phyloP scores from a whole-genome alignment of 2,113 vertebrate genomes.

The Vicugna pacos region DNA sequence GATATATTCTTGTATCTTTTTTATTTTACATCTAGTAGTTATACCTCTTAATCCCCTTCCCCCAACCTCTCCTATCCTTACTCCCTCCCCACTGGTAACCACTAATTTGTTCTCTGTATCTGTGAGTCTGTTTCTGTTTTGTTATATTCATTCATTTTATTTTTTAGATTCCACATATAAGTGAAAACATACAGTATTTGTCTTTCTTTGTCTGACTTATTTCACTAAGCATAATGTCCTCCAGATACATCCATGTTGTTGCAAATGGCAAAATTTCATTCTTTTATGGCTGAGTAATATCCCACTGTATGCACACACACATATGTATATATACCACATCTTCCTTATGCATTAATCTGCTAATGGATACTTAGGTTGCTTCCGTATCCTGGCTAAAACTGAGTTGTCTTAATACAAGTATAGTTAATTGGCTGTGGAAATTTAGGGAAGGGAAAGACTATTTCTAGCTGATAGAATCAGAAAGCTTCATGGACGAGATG shows the following conservation, averaged over 20 bases:
- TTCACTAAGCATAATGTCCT: neutral
- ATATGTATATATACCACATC: neutral
- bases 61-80: neutral
- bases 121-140: neutral
- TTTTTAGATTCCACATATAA: neutral
- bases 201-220: neutral
- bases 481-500: neutral
- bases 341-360: neutral
- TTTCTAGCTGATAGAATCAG: neutral
- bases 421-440: neutral
- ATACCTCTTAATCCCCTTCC: neutral
- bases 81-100: neutral
- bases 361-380: neutral
- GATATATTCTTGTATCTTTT: neutral
- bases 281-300: neutral
- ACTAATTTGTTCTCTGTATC: neutral
- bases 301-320: neutral
- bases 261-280: neutral
- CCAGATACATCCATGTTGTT: neutral
- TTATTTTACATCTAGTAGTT: neutral
- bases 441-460: neutral
- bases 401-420: neutral
- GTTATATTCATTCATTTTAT: neutral
- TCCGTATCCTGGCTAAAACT: neutral
- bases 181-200: neutral